Percentiles rank a stretch among this genome's conserved stretches.
phyloP scores from a whole-genome alignment of 1,140 invertebrate genomes.

The Bicyclus anynana region DNA sequence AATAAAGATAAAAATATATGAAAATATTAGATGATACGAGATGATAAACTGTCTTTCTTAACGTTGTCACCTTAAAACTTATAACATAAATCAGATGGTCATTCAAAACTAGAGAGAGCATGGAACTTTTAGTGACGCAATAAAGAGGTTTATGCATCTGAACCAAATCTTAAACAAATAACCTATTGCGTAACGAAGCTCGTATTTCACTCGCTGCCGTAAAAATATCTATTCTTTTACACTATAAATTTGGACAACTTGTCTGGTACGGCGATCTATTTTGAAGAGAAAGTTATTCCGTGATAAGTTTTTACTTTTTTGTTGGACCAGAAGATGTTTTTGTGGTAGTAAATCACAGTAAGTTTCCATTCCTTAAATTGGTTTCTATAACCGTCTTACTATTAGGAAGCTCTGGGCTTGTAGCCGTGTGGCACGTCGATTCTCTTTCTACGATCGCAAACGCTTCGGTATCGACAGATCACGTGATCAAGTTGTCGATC shows the following conservation, averaged over 20 bases:
- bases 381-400: too few relatives aligned
- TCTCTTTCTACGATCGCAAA: too few relatives aligned
- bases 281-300: slow-evolving; percentile 18
- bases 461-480: too few relatives aligned
- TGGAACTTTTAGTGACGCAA: slow-evolving; percentile 41
- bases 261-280: slow-evolving; percentile 16
- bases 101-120: slow-evolving; percentile 38
- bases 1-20: background rate
- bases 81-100: slow-evolving; percentile 12
- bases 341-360: too few relatives aligned
- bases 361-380: too few relatives aligned
- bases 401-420: too few relatives aligned
- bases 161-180: slow-evolving; percentile 30
- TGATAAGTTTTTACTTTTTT: slow-evolving; percentile 4
- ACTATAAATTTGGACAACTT: slow-evolving; percentile 10
- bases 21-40: background rate
- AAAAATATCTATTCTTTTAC: slow-evolving; percentile 13
- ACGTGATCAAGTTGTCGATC: too few relatives aligned
- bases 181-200: slow-evolving; percentile 5
- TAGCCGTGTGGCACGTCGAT: too few relatives aligned
- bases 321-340: slow-evolving; percentile 13
- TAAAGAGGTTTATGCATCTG: slow-evolving; percentile 38
- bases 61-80: background rate
- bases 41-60: background rate
- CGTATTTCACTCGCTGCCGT: slow-evolving; percentile 5